Evolutionary conservation across 2,888 invertebrate genomes (phyloP).

Genomic region (Rhaphigaster nebulosa): DNA sequence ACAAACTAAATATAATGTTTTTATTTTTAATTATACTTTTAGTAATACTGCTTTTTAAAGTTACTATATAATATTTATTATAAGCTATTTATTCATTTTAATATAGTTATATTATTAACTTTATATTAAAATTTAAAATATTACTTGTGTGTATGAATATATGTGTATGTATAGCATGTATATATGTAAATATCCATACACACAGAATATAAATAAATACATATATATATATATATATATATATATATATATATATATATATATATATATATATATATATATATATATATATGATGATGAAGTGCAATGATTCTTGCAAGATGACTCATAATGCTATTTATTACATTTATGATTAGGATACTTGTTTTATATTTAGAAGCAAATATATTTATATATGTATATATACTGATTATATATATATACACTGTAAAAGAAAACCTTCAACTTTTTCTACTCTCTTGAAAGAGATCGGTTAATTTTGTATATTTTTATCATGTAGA

Average conservation of each 20-base stretch:
- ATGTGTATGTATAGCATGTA: slow-evolving; percentile 35
- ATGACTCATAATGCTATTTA: slow-evolving; percentile 62
- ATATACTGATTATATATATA: slow-evolving; percentile 63
- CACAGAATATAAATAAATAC: no score
- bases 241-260: background rate
- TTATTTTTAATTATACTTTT: slow-evolving; percentile 64
- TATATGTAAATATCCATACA: slow-evolving; percentile 43
- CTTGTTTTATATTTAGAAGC: slow-evolving; percentile 64
- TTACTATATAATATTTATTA: slow-evolving; percentile 63
- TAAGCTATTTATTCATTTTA: slow-evolving; percentile 65
- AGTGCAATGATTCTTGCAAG: slow-evolving; percentile 59
- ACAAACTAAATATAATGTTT: slow-evolving; percentile 60
- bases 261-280: slow-evolving; percentile 44
- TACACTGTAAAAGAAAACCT: slow-evolving; percentile 60
- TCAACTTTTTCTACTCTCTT: slow-evolving; percentile 64
- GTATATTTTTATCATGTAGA: slow-evolving; percentile 62
- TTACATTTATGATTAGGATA: slow-evolving; percentile 63
- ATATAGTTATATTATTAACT: slow-evolving; percentile 63
- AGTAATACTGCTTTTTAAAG: slow-evolving; percentile 64
- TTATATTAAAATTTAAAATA: slow-evolving; percentile 61
- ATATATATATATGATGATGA: slow-evolving; percentile 48
- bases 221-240: no score
- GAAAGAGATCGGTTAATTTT: slow-evolving; percentile 62
- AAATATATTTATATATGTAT: slow-evolving; percentile 61
- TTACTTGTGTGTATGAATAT: slow-evolving; percentile 56